Evolutionary conservation across 2,113 vertebrate genomes (phyloP), one percentile per base, ranked within the genome.

Genomic region (Tichodroma muraria): DNA sequence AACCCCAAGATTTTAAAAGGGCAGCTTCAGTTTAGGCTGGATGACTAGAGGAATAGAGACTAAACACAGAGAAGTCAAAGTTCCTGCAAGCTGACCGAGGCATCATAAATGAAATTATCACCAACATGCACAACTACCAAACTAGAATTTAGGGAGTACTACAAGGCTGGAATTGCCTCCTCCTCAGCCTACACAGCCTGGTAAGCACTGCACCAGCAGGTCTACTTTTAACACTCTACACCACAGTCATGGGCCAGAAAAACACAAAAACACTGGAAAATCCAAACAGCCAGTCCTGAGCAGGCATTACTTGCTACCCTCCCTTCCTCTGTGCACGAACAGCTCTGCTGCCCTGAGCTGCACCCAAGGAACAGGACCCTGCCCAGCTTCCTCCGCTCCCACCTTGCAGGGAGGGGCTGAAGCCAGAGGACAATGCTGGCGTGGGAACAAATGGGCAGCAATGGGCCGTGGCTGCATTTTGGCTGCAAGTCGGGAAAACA

Each of bases 351-450:
- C 80, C 47, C 20, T 4, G 45, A 80, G 4, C 63, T 65, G 54
- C 80, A 30, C 59, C 76, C 78, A 38, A 50, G 71, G 4, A 59
- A 17, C 38, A n/a, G 42, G 76, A 50, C 59, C n/a, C 15, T 50
- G 69, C 59, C 88, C 92, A 57, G 77, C 24, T 95, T 93, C 89
- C 85, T 95, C 73, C 4, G 38, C 79, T 77, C 72, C 4, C 52
- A 94, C 87, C 89, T 96, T 71, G 64, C 73, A 86, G 86, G 94
- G 89, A 70, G 83, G 72, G 33, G 86, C 8, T 54, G 37, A 10
- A 72, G 68, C 42, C 77, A 63, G 72, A 94, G 72, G 68, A 95
- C 95, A 94, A 92, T 80, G 83, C 72, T 90, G 94, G 91, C 54
- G 0, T 6, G 38, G 77, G 80, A 63, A 92, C 86, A 94, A 90